Percentiles rank a stretch among this genome's conserved stretches.
Conservation (phyloP, 2,888 invertebrate species). For the Ophion slaviceki region DNA sequence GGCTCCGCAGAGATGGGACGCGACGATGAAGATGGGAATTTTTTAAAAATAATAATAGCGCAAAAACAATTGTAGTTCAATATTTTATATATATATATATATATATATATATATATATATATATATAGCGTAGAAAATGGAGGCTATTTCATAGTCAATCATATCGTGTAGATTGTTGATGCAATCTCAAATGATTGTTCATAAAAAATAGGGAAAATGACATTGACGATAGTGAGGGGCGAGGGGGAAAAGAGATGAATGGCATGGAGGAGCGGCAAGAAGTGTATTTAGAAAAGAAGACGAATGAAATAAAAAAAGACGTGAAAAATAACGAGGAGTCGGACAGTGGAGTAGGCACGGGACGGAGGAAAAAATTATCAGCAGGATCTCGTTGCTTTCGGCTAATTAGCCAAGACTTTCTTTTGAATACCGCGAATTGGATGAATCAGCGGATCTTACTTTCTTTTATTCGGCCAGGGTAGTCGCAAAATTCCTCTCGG, state of each 20-base stretch:
- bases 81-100: background rate
- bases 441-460: conserved; percentile 39
- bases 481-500: background rate
- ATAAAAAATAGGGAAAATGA: background rate
- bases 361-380: conserved; percentile 54
- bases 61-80: background rate
- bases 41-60: conserved; percentile 11
- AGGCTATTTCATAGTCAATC: no score
- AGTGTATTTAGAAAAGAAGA: conserved; percentile 37
- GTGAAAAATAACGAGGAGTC: conserved; percentile 23
- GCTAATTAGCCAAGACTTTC: conserved; percentile 60
- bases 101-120: no score
- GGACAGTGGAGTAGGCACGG: conserved; percentile 27
- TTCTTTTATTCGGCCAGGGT: background rate
- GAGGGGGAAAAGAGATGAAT: conserved; percentile 37
- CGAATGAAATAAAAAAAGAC: conserved; percentile 16
- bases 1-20: conserved; percentile 26
- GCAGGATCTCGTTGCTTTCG: conserved; percentile 55
- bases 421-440: conserved; percentile 50
- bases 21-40: conserved; percentile 25
- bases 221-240: background rate
- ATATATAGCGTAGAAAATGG: no score
- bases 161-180: background rate
- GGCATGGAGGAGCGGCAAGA: conserved; percentile 19
- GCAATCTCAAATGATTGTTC: background rate